These are phyloP conservation scores for Barnardius zonarius DNA, from an alignment of 2,113 vertebrate genomes.

Conservation along the genomic window DNA sequence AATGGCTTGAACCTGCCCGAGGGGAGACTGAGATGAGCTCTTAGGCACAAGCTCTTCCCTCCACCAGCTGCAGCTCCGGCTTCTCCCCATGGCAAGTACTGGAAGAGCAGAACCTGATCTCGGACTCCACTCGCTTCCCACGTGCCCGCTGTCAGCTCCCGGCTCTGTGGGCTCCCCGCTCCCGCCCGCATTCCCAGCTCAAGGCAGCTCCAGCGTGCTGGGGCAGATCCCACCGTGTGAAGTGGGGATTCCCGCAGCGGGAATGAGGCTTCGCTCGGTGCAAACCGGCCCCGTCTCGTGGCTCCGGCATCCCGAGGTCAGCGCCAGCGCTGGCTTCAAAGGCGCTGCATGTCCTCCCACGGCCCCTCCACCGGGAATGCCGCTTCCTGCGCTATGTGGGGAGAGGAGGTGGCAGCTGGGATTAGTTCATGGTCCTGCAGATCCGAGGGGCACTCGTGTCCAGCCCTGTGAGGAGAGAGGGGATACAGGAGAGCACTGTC, in stretches of 20 bases:
- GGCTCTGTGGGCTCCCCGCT: not conserved
- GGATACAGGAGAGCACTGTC: not conserved
- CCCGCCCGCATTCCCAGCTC: not conserved
- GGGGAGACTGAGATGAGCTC: no score
- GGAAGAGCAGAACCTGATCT: not conserved
- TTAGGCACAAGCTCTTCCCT: not conserved
- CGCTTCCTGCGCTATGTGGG: not conserved
- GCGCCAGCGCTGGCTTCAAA: not conserved
- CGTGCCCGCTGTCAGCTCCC: not conserved
- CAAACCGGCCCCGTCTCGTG: not conserved
- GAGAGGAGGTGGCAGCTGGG: not conserved
- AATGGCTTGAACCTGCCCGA: no score
- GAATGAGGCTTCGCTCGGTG: not conserved
- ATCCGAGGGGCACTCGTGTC: not conserved
- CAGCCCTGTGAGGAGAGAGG: not conserved
- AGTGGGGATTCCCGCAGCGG: not conserved
- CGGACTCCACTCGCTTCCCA: not conserved
- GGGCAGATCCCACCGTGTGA: not conserved
- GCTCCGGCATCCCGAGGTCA: not conserved
- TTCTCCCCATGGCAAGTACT: not conserved
- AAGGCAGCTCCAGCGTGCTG: not conserved
- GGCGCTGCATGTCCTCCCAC: not conserved
- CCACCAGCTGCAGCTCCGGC: not conserved
- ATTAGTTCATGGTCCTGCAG: not conserved
- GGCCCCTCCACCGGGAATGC: not conserved